Evolutionary conservation across 1,140 invertebrate genomes (phyloP).

Genomic region (Forficula auricularia): DNA sequence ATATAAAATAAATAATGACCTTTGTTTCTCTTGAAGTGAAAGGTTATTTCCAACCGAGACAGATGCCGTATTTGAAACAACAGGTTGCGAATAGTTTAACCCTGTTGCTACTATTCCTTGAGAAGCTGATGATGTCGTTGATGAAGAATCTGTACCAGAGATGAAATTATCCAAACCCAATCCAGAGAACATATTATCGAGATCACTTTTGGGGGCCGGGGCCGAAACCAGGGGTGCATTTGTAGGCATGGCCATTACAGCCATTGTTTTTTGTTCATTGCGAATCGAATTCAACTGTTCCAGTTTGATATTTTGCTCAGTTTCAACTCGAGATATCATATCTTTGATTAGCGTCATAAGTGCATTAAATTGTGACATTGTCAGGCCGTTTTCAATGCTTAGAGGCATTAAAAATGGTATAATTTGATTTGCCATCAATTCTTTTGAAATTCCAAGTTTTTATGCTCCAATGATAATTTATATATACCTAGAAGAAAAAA

Average conservation of each 20-base stretch:
- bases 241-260: too few species aligned
- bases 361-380: conserved; percentile 76
- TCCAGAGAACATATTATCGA: conserved; percentile 37
- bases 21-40: conserved; percentile 44
- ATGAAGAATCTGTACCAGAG: conserved; percentile 8
- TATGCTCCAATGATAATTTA: conserved; percentile 74
- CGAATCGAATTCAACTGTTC: conserved; percentile 76
- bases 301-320: conserved; percentile 74
- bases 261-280: too few species aligned
- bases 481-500: conserved; percentile 60
- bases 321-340: conserved; percentile 74
- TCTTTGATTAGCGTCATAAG: conserved; percentile 73
- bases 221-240: conserved; percentile 19
- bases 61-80: conserved; percentile 17
- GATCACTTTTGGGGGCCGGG: conserved; percentile 24
- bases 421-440: conserved; percentile 80
- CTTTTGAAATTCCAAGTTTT: conserved; percentile 89
- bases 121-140: too few species aligned
- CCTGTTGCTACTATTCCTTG: too few species aligned
- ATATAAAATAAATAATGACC: conserved; percentile 19
- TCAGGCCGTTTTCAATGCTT: conserved; percentile 82
- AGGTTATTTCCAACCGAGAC: conserved; percentile 23
- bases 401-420: conserved; percentile 90
- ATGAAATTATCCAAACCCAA: conserved; percentile 29
- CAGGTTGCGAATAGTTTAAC: conserved; percentile 18